Base-by-base conservation (phyloP, 1,140 invertebrate species). In the Leptinotarsa defecta region DNA sequence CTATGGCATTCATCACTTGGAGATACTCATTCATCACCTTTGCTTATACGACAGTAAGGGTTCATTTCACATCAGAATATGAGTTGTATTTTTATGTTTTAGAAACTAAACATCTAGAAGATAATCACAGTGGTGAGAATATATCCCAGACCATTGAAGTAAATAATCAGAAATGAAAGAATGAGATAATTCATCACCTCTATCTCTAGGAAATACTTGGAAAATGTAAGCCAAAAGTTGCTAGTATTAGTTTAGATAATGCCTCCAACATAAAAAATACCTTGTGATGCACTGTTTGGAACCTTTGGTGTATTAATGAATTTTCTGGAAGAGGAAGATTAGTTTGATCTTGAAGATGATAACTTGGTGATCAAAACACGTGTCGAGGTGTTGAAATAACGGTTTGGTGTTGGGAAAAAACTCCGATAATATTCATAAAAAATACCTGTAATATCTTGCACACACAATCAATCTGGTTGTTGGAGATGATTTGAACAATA, bases 161-260 rank as follows among this genome's bases (percentile, higher is more conserved):
- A 27, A 65, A 20, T 20, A 24, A 2, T 65, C n/a, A 65, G 20
- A 15, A 65, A 17, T n/a, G 63, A 24, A 24, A 3, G 17, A 65
- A 65, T 65, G 8, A 24, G 4, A 65, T 15, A 65, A 65, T 65
- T n/a, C 24, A 65, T 65, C 0, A 62, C 34, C 8, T 24, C 34
- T 34, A 1, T 75, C 6, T 73, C 70, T 20, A 73, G 48, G 27
- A 75, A 75, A 75, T 65, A 15, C 4, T 64, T 75, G 49, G 74
- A 73, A 76, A 73, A 73, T 72, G 69, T 57, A 49, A 57, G 27
- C 24, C 68, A 48, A 74, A 74, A 52, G 24, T 74, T n/a, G 11
- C 19, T 48, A 68, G 48, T 19, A 70, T 74, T 17, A 68, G 70
- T 62, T 20, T 68, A 69, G 74, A 74, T 24, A 74, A 74, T 69